These are phyloP conservation scores for Apeira syringaria DNA, from an alignment of 2,888 invertebrate genomes.

Conservation along the genomic window DNA sequence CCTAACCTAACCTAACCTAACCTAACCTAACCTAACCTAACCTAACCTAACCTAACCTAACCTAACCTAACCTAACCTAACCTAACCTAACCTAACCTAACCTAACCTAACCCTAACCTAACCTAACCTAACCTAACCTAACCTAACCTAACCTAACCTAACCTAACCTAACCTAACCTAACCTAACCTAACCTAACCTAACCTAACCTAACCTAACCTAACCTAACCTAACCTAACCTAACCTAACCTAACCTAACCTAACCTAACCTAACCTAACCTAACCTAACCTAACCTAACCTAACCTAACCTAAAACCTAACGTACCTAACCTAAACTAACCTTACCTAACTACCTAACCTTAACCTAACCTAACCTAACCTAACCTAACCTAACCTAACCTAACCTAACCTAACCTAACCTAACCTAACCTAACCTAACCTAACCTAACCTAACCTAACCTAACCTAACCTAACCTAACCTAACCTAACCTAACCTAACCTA, in stretches of 20 bases:
- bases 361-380: constrained; percentile 26
- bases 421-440: too few relatives aligned
- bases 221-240: constrained; percentile 37
- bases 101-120: constrained; percentile 22
- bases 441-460: too few relatives aligned
- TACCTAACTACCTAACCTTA: neutral
- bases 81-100: too few relatives aligned
- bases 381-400: neutral
- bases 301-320: constrained; percentile 24
- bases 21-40: constrained; percentile 30
- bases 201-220: constrained; percentile 32
- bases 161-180: constrained; percentile 32
- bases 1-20: constrained; percentile 26
- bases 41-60: constrained; percentile 13
- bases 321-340: constrained; percentile 37
- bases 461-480: too few relatives aligned
- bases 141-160: constrained; percentile 15
- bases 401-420: too few relatives aligned
- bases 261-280: constrained; percentile 20
- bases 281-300: constrained; percentile 18
- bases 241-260: constrained; percentile 37
- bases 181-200: constrained; percentile 11
- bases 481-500: too few relatives aligned
- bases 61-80: constrained; percentile 4
- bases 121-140: constrained; percentile 18